phyloP scores from a whole-genome alignment of 2,113 vertebrate species.

The Cichladusa arquata region DNA sequence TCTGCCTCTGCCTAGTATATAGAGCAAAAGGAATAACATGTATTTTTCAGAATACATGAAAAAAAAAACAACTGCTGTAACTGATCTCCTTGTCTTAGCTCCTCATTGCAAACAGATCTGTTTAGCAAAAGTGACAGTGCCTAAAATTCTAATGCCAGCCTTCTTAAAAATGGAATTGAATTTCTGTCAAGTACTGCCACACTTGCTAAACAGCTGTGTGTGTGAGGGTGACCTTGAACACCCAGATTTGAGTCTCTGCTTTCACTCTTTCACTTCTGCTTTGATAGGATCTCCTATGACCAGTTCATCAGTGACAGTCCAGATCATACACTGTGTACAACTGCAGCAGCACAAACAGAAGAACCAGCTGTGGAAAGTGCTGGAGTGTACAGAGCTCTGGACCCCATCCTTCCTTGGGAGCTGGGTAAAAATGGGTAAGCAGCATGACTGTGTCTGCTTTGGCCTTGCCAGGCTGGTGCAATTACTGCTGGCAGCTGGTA shows the following conservation, averaged over 20 bases:
- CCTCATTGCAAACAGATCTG: background rate
- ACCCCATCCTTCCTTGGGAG: background rate
- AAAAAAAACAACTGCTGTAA: slow-evolving; percentile 5
- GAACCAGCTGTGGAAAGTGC: background rate
- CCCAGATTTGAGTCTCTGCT: background rate
- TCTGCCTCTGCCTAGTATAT: background rate
- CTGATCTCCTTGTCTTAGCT: slow-evolving; percentile 29
- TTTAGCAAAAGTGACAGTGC: slow-evolving; percentile 33
- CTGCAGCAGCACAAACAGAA: background rate
- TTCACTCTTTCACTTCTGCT: background rate
- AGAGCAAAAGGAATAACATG: background rate
- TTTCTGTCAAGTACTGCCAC: slow-evolving; percentile 42
- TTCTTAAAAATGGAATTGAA: slow-evolving; percentile 29
- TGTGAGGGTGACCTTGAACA: slow-evolving; percentile 55
- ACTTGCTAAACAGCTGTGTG: slow-evolving; percentile 12
- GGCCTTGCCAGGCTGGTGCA: background rate
- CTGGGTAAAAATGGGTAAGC: background rate
- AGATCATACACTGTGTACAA: background rate
- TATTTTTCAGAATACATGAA: slow-evolving; percentile 24
- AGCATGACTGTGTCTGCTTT: background rate
- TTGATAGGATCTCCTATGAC: background rate
- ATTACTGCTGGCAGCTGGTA: background rate
- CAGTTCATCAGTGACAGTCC: background rate
- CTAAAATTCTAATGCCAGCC: slow-evolving; percentile 30
- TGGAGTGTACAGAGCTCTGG: background rate